Conservation (phyloP, 1,140 invertebrate species). For the Saccostrea echinata region DNA sequence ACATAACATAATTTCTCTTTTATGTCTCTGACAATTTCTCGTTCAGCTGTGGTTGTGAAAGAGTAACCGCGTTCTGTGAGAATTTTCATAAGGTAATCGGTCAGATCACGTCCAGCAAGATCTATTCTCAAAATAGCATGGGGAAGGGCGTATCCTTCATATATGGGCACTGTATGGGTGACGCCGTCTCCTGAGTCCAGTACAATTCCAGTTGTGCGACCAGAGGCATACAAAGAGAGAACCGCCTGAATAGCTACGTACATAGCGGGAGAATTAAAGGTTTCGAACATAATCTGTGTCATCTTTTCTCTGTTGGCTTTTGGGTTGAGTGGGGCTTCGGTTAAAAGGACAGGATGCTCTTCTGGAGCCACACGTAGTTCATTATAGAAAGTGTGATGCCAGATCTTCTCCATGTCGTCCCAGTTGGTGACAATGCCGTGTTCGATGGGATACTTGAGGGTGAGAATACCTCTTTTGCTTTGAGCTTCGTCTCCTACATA, state of each 20-base stretch:
- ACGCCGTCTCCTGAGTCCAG: slow-evolving; percentile 93
- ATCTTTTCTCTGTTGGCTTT: slow-evolving; percentile 88
- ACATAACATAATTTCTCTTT: slow-evolving; percentile 80
- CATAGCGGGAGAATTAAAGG: slow-evolving; percentile 95
- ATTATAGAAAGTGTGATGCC: slow-evolving; percentile 92
- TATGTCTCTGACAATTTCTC: slow-evolving; percentile 72
- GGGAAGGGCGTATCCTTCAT: slow-evolving; percentile 90
- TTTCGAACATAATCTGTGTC: slow-evolving; percentile 83
- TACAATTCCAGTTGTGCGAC: slow-evolving; percentile 95
- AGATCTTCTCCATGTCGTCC: slow-evolving; percentile 88
- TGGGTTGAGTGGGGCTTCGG: slow-evolving; percentile 77
- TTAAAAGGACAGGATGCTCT: slow-evolving; percentile 78
- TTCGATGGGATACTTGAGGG: slow-evolving; percentile 95
- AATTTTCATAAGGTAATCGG: slow-evolving; percentile 86
- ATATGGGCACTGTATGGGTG: slow-evolving; percentile 93
- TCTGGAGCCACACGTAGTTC: slow-evolving; percentile 85
- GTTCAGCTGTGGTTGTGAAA: slow-evolving; percentile 84
- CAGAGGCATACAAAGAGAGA: slow-evolving; percentile 92
- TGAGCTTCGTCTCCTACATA: slow-evolving; percentile 98
- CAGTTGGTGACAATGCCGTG: slow-evolving; percentile 97
- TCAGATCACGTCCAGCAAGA: slow-evolving; percentile 94
- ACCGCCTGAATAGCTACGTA: slow-evolving; percentile 94
- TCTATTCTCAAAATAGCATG: slow-evolving; percentile 90
- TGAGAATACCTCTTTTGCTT: slow-evolving; percentile 88
- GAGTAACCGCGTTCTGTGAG: slow-evolving; percentile 71